Percentiles rank a stretch among this genome's conserved stretches.
Conservation (phyloP, 2,113 vertebrate genomes). For the Ciconia stormi region DNA sequence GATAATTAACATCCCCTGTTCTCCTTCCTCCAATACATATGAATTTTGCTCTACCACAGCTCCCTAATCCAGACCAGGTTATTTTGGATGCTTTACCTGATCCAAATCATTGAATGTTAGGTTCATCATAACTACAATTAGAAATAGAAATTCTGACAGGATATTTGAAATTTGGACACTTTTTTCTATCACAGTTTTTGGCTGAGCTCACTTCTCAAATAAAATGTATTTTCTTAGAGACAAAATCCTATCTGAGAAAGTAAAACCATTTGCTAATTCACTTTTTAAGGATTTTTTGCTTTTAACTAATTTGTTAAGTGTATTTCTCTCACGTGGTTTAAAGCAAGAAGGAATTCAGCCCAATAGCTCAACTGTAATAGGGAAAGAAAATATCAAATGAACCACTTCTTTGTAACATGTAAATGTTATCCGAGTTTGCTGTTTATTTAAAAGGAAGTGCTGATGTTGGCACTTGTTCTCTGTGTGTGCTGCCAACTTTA, state of each 20-base stretch:
- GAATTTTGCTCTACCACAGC: not conserved
- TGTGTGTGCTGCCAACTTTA: not conserved
- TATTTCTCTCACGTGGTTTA: not conserved
- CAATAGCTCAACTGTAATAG: not conserved
- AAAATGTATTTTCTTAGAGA: not conserved
- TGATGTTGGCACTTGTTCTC: constrained; percentile 13
- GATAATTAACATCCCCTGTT: not conserved
- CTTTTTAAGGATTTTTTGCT: not conserved
- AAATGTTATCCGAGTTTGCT: constrained; percentile 28
- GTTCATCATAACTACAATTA: not conserved
- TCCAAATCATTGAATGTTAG: not conserved
- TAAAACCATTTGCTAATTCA: not conserved
- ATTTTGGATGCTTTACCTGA: not conserved
- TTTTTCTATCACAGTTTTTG: not conserved
- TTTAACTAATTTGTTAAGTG: not conserved
- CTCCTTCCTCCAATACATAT: not conserved
- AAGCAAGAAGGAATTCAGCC: not conserved
- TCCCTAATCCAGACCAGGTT: not conserved
- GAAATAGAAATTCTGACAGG: not conserved
- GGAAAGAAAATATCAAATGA: constrained; percentile 9
- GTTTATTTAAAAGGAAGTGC: constrained; percentile 50
- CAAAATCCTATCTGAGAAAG: not conserved
- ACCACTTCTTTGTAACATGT: not conserved
- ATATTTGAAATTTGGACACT: not conserved
- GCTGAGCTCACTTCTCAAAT: not conserved